phyloP scores from a whole-genome alignment of 2,113 vertebrate species.

The Podarcis muralis region DNA sequence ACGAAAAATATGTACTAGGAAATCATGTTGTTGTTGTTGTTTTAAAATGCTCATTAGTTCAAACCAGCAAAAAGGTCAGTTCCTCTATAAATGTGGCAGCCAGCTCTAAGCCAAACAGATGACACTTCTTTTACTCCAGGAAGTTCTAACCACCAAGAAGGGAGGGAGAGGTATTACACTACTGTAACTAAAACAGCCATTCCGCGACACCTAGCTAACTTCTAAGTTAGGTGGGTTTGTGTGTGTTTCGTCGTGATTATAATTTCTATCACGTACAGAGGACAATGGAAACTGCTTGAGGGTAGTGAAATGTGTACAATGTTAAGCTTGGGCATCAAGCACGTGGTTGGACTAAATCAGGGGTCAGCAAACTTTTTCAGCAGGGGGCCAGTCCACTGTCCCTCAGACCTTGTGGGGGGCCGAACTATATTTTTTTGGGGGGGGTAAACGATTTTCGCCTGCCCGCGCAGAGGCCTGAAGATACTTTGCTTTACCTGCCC shows the following conservation, averaged over 20 bases:
- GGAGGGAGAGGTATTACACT: conserved; percentile 5
- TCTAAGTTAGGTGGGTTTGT: background rate
- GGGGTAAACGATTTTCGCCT: too few species aligned
- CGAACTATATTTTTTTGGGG: too few species aligned
- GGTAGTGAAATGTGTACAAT: background rate
- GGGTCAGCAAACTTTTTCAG: too few species aligned
- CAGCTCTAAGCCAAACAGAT: conserved; percentile 60
- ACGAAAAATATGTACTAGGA: conserved; percentile 48
- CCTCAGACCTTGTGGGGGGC: too few species aligned
- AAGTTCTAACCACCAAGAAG: conserved; percentile 49
- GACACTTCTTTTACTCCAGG: conserved; percentile 60
- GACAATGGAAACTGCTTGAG: background rate
- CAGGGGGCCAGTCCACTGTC: too few species aligned
- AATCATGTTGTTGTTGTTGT: conserved; percentile 45
- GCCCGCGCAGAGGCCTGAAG: too few species aligned
- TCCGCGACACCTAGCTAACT: conserved; percentile 29
- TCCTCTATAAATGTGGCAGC: conserved; percentile 69
- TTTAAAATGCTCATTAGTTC: conserved; percentile 51
- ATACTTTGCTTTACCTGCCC: too few species aligned
- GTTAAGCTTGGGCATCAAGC: background rate
- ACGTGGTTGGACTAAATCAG: too few species aligned
- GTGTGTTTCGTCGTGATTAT: rapidly evolving
- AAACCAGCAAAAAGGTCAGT: conserved; percentile 64
- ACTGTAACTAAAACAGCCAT: conserved; percentile 30
- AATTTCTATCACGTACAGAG: background rate